Conservation (phyloP, 1,140 invertebrate genomes). For the Popillia japonica region DNA sequence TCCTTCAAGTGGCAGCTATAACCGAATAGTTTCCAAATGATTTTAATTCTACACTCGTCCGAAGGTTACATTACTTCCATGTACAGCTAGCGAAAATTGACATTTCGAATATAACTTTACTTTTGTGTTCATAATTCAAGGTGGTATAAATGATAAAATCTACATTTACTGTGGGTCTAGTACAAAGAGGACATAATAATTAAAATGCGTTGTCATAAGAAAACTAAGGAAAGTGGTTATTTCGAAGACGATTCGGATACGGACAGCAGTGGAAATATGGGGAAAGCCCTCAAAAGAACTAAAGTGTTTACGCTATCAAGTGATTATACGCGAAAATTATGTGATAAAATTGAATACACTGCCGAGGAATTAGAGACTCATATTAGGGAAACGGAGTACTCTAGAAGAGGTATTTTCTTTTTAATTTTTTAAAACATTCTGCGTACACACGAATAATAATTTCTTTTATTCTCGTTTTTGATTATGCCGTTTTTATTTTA, state of each 20-base stretch:
- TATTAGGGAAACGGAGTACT: slow-evolving; percentile 48
- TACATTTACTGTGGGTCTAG: slow-evolving; percentile 34
- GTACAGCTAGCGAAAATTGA: slow-evolving; percentile 29
- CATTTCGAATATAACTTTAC: slow-evolving; percentile 28
- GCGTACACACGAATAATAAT: background rate
- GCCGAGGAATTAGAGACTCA: slow-evolving; percentile 55
- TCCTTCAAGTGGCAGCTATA: slow-evolving; percentile 11
- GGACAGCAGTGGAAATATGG: slow-evolving; percentile 54
- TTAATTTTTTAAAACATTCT: background rate
- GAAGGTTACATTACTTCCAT: slow-evolving; percentile 20
- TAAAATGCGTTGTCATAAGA: slow-evolving; percentile 59
- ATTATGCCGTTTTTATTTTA: background rate
- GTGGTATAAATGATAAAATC: slow-evolving; percentile 32
- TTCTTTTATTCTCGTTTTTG: background rate
- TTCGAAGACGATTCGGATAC: slow-evolving; percentile 59
- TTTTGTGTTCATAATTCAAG: slow-evolving; percentile 27
- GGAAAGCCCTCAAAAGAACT: slow-evolving; percentile 59
- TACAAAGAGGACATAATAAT: slow-evolving; percentile 25
- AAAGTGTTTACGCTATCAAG: slow-evolving; percentile 56
- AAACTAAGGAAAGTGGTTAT: slow-evolving; percentile 61
- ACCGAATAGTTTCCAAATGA: slow-evolving; percentile 31
- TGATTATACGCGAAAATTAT: slow-evolving; percentile 46
- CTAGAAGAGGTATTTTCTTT: slow-evolving; percentile 50
- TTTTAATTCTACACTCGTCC: slow-evolving; percentile 12
- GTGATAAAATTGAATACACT: slow-evolving; percentile 52